Conservation (phyloP, 1,140 invertebrate species). For the Papilio polyxenes region DNA sequence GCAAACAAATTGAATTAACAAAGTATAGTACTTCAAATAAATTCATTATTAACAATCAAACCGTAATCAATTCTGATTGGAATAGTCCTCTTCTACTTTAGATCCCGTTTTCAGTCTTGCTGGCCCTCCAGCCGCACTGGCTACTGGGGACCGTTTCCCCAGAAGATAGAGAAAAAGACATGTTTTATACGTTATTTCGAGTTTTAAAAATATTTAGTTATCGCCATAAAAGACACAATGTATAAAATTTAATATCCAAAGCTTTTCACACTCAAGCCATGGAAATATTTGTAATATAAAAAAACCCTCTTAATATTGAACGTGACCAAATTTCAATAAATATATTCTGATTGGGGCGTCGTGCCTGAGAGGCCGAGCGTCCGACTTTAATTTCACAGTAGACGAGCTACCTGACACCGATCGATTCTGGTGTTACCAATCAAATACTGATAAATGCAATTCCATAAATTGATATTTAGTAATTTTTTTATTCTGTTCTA, state of each 20-base stretch:
- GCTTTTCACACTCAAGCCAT: not conserved
- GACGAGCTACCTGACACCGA: constrained; percentile 11
- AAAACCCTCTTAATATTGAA: constrained; percentile 23
- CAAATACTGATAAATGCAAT: not conserved
- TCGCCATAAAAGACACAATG: not conserved
- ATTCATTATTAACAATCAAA: not conserved
- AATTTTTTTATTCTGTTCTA: not conserved
- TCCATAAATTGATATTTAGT: not conserved
- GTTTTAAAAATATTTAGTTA: not conserved
- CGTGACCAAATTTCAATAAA: constrained; percentile 15
- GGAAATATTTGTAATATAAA: constrained; percentile 1
- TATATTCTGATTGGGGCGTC: not conserved
- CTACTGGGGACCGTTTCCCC: too few species aligned
- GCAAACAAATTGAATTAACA: constrained; percentile 12
- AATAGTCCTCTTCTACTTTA: not conserved
- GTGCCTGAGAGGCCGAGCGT: constrained; percentile 12
- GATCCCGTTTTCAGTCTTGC: too few species aligned
- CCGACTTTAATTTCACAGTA: constrained; percentile 17
- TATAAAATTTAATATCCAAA: not conserved
- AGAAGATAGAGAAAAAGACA: too few species aligned
- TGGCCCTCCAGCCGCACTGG: too few species aligned
- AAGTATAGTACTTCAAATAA: not conserved
- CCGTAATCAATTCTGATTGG: not conserved
- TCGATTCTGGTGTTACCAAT: constrained; percentile 1
- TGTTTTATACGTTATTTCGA: too few species aligned